These are phyloP conservation scores for Campoletis raptor DNA, from an alignment of 2,888 invertebrate species.

Conservation along the genomic window DNA sequence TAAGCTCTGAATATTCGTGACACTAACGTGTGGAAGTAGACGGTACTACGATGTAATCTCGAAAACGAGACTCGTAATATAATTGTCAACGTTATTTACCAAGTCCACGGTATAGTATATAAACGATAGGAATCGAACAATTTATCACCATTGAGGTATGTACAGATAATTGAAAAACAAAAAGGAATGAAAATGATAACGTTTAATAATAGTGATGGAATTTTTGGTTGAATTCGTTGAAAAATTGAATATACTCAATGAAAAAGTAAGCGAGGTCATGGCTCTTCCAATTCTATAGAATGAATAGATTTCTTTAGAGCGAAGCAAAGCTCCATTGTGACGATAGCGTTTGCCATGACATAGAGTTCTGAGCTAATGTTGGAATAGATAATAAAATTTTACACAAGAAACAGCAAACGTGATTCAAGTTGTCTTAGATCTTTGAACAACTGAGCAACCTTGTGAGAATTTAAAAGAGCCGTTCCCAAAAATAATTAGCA, in stretches of 20 bases:
- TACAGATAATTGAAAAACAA: background rate
- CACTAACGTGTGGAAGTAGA: no score
- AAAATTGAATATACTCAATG: constrained; percentile 47
- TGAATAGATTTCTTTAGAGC: constrained; percentile 23
- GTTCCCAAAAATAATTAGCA: background rate
- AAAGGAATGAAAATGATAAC: no score
- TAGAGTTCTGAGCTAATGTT: background rate
- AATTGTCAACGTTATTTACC: constrained; percentile 41
- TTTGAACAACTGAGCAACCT: constrained; percentile 1
- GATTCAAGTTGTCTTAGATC: constrained; percentile 8
- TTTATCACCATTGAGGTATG: constrained; percentile 19
- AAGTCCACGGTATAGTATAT: constrained; percentile 75
- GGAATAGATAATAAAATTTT: constrained; percentile 47
- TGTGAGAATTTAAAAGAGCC: background rate
- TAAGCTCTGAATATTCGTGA: no score
- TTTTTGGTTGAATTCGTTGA: background rate
- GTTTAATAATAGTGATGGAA: background rate
- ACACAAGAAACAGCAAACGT: constrained; percentile 36
- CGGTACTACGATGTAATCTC: no score
- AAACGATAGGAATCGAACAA: constrained; percentile 68
- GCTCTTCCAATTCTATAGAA: constrained; percentile 43
- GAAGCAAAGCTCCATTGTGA: constrained; percentile 15
- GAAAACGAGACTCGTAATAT: no score
- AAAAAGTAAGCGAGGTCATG: constrained; percentile 48
- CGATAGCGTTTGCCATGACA: constrained; percentile 9